Percentiles rank a stretch among this genome's conserved stretches.
Conservation (phyloP, 2,888 invertebrate genomes). For the Epistrophe eligans region DNA sequence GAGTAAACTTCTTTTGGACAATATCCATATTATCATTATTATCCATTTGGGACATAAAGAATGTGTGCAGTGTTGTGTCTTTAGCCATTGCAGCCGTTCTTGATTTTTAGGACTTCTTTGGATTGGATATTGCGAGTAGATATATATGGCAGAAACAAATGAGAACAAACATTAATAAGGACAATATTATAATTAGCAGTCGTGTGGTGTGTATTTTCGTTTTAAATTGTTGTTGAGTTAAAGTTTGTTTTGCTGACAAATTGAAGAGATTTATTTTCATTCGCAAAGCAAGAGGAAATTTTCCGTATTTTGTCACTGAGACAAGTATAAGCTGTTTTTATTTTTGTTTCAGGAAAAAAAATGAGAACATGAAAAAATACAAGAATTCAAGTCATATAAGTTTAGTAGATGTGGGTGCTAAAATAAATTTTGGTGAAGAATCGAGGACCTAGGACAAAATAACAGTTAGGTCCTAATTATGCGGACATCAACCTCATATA, state of each 20-base stretch:
- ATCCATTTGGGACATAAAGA: conserved; percentile 9
- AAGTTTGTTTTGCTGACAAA: conserved; percentile 39
- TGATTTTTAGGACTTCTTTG: background rate
- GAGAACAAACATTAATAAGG: conserved; percentile 32
- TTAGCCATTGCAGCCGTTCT: background rate
- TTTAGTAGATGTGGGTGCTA: background rate
- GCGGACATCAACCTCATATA: too few species aligned
- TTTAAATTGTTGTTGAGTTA: conserved; percentile 7
- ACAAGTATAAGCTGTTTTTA: background rate
- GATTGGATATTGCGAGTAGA: background rate
- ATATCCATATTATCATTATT: conserved; percentile 26
- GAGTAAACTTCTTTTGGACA: conserved; percentile 47
- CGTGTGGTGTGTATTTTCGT: background rate
- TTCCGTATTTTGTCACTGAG: background rate
- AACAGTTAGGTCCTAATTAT: too few species aligned
- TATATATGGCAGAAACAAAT: conserved; percentile 40
- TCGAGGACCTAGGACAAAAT: background rate
- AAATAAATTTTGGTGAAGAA: background rate
- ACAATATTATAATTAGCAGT: conserved; percentile 26
- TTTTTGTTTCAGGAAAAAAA: background rate
- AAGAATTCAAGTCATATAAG: background rate
- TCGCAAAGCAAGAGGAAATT: background rate
- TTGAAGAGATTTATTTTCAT: conserved; percentile 5
- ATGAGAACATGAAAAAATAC: background rate
- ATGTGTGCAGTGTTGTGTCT: background rate